Base-by-base conservation (phyloP, 2,888 invertebrate species). In the Lithophane semibrunnea region DNA sequence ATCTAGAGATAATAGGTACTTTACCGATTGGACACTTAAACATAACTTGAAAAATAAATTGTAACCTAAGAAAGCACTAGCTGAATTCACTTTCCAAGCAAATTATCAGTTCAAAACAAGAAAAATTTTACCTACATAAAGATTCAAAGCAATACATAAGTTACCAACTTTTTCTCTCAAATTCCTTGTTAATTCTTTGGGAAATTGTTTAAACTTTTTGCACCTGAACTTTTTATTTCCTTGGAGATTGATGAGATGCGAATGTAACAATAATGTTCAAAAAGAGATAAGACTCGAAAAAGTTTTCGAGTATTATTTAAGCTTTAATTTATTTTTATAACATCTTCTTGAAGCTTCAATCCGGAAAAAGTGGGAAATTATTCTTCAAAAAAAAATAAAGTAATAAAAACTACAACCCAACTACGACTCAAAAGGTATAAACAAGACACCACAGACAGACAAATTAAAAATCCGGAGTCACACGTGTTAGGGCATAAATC, bases 131-230 rank as follows among this genome's bases (percentile, higher is more conserved):
- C n/a, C 87, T 80, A 80, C 88, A 76, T 66, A 24, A 42, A 73
- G 18, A 58, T 80, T 68, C 61, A 52, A 88, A 88, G 87, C 84
- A 89, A 89, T 86, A 88, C 81, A 82, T 77, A 58, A 83, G 75
- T 87, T 86, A 63, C 4, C 80, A 88, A 88, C 80, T 88, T 91
- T 90, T 90, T 80, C 24, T 73, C 70, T 29, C 29, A 79, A 83
- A 86, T 54, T 83, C 80, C 49, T 78, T 69, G 56, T 85, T 54
- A 87, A 86, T 84, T 89, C 84, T 84, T 84, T 80, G 66, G 77
- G 75, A 84, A 80, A 85, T 87, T 89, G 85, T 88, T 84, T 74
- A 82, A 85, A 76, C 82, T 85, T 88, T 88, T 88, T 89, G 78
- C 87, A 89, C 86, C 89, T 88, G 86, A 82, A 85, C 80, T 73